Base-by-base conservation (phyloP, 1,140 invertebrate species). In the Eriocheir sinensis region DNA sequence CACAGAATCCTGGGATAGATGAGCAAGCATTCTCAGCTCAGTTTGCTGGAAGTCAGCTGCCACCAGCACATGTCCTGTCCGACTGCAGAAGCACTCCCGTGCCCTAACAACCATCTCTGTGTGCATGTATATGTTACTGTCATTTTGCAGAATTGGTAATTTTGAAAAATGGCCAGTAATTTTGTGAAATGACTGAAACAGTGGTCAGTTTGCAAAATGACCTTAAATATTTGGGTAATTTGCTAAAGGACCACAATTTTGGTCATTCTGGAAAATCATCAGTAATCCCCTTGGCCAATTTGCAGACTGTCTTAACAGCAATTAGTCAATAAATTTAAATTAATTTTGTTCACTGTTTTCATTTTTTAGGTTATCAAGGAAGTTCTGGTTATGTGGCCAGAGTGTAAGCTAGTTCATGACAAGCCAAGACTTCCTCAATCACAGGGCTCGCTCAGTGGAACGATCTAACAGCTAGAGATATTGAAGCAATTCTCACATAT, bases 41-140 rank as follows among this genome's bases (percentile, higher is more conserved):
- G 97, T 97, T 96, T 98, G 97, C 95, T 97, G 96, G 96, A 97
- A 97, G 96, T 98, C 97, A 92, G 97, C 96, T 21, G 97, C 96
- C 81, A 97, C 90, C 79, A 97, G 96, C n/a, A 80, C n/a, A 95
- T 95, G 93, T 0, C 96, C 97, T 6, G 96, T 95, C 3, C 97
- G 96, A 0, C 97, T 95, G 53, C 96, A 95, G 96, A 97, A 97
- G 85, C 96, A 96, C 36, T 96, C 96, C 0, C 97, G 96, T 1
- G 94, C 94, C n/a, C 60, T 72, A 36, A 93, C 91, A 30, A 86
- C 41, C 53, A 83, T 86, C 12, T 93, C 91, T 93, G 91, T n/a
- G 32, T 34, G 36, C 3, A 30, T 81, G 53, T 12, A 72, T 72
- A 27, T n/a, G n/a, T n/a, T n/a, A n/a, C n/a, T n/a, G n/a, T n/a